A percentile compares a stretch with the other conserved stretches of the same genome.
Evolutionary conservation across 2,113 vertebrate genomes (phyloP).

Genomic region (Australoheros scitulus): DNA sequence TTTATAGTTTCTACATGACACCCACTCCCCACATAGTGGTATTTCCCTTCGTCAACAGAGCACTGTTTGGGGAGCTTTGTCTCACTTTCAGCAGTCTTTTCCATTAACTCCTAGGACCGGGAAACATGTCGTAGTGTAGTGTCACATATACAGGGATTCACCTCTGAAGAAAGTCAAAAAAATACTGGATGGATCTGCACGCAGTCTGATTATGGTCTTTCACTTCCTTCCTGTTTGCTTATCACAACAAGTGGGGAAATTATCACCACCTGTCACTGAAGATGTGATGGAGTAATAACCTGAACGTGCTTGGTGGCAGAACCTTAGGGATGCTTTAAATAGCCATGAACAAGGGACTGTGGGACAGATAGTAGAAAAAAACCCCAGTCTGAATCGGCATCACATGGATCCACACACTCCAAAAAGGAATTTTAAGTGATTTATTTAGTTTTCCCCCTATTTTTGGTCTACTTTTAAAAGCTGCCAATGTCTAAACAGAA

Average conservation of each 20-base stretch:
- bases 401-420: slow-evolving; percentile 39
- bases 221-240: neutral
- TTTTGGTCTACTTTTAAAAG: slow-evolving; percentile 43
- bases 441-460: slow-evolving; percentile 38
- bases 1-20: slow-evolving; percentile 77
- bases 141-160: slow-evolving; percentile 40
- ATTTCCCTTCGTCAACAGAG: slow-evolving; percentile 79
- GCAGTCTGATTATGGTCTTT: neutral
- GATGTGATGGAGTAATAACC: slow-evolving; percentile 7
- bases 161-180: neutral
- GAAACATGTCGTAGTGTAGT: slow-evolving; percentile 29
- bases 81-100: slow-evolving; percentile 54
- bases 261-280: slow-evolving; percentile 11
- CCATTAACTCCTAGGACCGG: slow-evolving; percentile 52
- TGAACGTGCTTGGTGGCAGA: neutral
- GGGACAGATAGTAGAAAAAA: slow-evolving; percentile 35
- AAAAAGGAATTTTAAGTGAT: slow-evolving; percentile 48
- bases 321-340: slow-evolving; percentile 52
- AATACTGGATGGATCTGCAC: neutral
- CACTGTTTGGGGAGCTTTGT: slow-evolving; percentile 76
- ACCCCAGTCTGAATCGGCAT: slow-evolving; percentile 50
- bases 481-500: slow-evolving; percentile 51
- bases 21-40: slow-evolving; percentile 73
- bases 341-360: slow-evolving; percentile 15
- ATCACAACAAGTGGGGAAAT: neutral